phyloP scores from a whole-genome alignment of 2,113 vertebrate species.

The Pavo muticus region DNA sequence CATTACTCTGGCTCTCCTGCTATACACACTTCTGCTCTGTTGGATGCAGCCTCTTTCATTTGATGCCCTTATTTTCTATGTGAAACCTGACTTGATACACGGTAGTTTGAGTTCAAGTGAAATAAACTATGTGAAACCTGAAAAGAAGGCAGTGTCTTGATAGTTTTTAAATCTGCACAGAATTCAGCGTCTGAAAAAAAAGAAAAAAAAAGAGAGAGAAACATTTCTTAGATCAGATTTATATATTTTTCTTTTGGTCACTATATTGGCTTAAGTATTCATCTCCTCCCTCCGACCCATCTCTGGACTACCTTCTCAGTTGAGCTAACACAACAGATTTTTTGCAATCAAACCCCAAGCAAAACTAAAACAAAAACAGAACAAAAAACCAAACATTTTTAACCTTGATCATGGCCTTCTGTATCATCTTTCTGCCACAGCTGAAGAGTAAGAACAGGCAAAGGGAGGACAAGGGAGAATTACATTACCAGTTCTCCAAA shows the following conservation, averaged over 20 bases:
- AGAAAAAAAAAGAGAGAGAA: background rate
- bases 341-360: background rate
- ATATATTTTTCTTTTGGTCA: background rate
- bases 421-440: background rate
- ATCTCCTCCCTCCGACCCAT: background rate
- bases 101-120: background rate
- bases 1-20: background rate
- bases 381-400: background rate
- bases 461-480: background rate
- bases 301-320: background rate
- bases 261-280: background rate
- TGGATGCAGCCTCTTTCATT: background rate
- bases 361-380: background rate
- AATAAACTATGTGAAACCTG: slow-evolving; percentile 31
- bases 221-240: background rate
- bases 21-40: background rate
- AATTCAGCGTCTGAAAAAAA: background rate
- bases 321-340: background rate
- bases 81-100: background rate
- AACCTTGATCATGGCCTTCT: background rate
- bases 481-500: background rate
- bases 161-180: background rate
- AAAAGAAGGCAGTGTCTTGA: background rate
- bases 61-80: background rate
- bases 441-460: background rate